These are phyloP conservation scores for Agrotis ipsilon DNA, from an alignment of 2,888 invertebrate species.

Conservation along the genomic window DNA sequence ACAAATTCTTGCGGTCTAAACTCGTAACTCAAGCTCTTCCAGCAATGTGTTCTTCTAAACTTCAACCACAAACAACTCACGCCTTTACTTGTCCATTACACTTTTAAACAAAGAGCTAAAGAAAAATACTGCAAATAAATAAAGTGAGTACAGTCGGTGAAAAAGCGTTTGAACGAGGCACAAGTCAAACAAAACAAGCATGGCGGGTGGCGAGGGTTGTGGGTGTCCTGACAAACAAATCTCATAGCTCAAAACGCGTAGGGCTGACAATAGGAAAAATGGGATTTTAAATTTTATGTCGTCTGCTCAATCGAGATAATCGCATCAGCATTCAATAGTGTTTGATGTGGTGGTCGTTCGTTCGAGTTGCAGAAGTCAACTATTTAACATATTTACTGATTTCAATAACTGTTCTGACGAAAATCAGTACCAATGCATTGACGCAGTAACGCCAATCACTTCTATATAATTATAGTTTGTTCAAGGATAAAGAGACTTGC, in stretches of 20 bases:
- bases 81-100: slow-evolving; percentile 27
- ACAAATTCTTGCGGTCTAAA: slow-evolving; percentile 14
- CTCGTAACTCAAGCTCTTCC: slow-evolving; percentile 32
- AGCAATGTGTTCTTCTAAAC: slow-evolving; percentile 33
- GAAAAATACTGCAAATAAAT: slow-evolving; percentile 43
- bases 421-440: no score
- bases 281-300: slow-evolving; percentile 19
- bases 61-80: slow-evolving; percentile 38
- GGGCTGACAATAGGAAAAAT: slow-evolving; percentile 50
- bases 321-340: neutral
- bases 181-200: slow-evolving; percentile 61
- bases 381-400: no score
- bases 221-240: slow-evolving; percentile 69
- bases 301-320: neutral
- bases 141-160: slow-evolving; percentile 23
- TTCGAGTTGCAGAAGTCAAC: no score
- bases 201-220: slow-evolving; percentile 42
- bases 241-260: slow-evolving; percentile 46
- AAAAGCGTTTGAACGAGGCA: slow-evolving; percentile 62
- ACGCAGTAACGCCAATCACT: no score
- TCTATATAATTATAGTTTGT: no score
- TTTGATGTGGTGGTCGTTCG: neutral
- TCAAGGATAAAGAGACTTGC: no score
- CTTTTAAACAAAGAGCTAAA: slow-evolving; percentile 44
- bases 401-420: no score